Percentiles rank a stretch among this genome's conserved stretches.
Evolutionary conservation across 2,797 vertebrate genomes (phyloP).

Genomic region (Microctenopoma lineatum): DNA sequence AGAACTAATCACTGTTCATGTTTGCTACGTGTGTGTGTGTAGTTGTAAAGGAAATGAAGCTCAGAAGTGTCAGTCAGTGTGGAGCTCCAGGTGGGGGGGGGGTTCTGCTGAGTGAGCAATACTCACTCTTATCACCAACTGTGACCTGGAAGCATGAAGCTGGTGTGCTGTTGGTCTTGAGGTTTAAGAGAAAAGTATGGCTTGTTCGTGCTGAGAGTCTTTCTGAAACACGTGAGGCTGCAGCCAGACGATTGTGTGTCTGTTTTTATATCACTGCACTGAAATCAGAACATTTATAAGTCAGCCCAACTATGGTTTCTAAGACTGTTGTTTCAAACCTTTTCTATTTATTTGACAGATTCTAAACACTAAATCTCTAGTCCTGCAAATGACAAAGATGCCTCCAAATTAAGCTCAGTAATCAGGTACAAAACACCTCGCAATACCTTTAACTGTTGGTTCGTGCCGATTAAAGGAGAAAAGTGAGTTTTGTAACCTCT

Average conservation of each 20-base stretch:
- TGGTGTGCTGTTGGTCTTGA: not conserved
- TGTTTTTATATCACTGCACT: too few relatives aligned
- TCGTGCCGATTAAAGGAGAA: too few relatives aligned
- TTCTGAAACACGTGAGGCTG: not conserved
- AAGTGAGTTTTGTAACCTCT: not conserved
- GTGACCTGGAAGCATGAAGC: conserved; percentile 40
- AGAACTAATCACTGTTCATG: not conserved
- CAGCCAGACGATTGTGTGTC: not conserved
- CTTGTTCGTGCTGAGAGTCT: not conserved
- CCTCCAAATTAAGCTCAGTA: not conserved
- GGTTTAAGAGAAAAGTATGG: not conserved
- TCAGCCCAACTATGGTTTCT: too few relatives aligned
- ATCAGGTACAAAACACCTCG: not conserved
- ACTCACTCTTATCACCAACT: conserved; percentile 45
- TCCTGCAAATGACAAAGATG: too few relatives aligned
- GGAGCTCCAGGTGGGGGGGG: conserved; percentile 30
- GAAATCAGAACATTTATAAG: too few relatives aligned
- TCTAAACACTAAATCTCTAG: too few relatives aligned
- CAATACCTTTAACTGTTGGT: not conserved
- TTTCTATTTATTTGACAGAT: too few relatives aligned
- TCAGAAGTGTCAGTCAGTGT: conserved; percentile 49
- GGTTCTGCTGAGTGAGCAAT: conserved; percentile 59
- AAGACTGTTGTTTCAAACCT: too few relatives aligned
- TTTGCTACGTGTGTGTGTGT: conserved; percentile 4
- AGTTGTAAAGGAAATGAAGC: conserved; percentile 20